Conservation (phyloP, 1,140 invertebrate species). For the Chrysomallon squamiferum region DNA sequence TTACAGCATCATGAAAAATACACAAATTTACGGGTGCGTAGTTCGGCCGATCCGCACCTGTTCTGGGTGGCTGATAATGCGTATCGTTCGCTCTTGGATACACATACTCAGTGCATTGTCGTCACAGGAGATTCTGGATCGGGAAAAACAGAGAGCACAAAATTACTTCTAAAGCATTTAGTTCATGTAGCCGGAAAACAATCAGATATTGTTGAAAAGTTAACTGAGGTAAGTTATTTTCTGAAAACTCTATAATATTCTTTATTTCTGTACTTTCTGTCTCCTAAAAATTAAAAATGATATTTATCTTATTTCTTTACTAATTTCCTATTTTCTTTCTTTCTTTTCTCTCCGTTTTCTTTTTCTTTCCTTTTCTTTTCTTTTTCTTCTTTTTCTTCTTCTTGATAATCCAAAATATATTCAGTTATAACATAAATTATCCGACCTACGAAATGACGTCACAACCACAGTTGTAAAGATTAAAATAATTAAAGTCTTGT, state of each 20-base stretch:
- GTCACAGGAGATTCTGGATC: constrained; percentile 88
- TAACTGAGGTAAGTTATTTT: not conserved
- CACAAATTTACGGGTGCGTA: constrained; percentile 3
- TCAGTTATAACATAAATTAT: too few species aligned
- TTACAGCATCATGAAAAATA: constrained; percentile 21
- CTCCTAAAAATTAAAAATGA: too few species aligned
- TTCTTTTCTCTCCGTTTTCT: too few species aligned
- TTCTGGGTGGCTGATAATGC: constrained; percentile 80
- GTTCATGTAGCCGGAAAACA: not conserved
- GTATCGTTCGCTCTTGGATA: constrained; percentile 82
- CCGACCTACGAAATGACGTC: too few species aligned
- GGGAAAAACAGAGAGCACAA: constrained; percentile 87
- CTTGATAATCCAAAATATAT: too few species aligned
- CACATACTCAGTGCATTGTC: constrained; percentile 63
- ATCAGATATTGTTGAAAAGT: not conserved
- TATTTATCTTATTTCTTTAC: too few species aligned
- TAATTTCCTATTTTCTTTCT: too few species aligned
- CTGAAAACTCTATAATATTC: not conserved
- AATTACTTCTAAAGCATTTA: constrained; percentile 34
- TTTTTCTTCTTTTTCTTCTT: too few species aligned
- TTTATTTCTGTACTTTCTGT: not conserved
- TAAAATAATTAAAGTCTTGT: too few species aligned
- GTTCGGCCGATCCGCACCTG: constrained; percentile 77
- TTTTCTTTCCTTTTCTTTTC: too few species aligned
- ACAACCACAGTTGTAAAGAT: too few species aligned